Evolutionary conservation across 2,797 vertebrate genomes (phyloP).

Genomic region (Heliangelus exortis): DNA sequence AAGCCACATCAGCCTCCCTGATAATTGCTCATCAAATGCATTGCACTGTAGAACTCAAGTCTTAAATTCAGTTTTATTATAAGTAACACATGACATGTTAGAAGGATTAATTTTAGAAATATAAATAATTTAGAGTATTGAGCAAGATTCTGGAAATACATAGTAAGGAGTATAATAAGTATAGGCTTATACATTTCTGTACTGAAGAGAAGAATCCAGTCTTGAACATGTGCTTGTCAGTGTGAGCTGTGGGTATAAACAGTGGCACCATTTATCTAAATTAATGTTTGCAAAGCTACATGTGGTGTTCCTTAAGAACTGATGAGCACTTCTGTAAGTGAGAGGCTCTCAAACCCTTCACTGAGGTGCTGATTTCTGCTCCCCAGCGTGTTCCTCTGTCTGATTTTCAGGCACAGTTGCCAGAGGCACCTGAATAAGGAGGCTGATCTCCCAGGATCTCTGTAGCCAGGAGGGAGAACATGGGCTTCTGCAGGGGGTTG

Average conservation of each 20-base stretch:
- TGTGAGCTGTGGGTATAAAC: background rate
- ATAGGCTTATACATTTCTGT: background rate
- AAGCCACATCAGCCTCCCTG: background rate
- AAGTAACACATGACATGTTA: slow-evolving; percentile 29
- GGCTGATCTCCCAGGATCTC: background rate
- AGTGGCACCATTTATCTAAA: background rate
- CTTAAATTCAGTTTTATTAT: slow-evolving; percentile 37
- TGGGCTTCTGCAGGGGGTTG: background rate
- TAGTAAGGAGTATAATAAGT: background rate
- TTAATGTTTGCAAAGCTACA: background rate
- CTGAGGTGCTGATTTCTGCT: background rate
- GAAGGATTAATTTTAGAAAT: slow-evolving; percentile 57
- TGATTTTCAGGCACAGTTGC: background rate
- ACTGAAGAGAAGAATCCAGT: background rate
- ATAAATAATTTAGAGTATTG: slow-evolving; percentile 51
- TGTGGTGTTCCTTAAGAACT: background rate
- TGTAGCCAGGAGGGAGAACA: background rate
- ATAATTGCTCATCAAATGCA: background rate
- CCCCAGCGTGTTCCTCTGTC: fast-evolving
- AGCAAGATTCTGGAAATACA: slow-evolving; percentile 27
- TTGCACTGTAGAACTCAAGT: background rate
- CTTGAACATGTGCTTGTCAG: background rate
- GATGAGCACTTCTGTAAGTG: background rate
- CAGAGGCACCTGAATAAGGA: background rate
- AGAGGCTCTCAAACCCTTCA: background rate